Evolutionary conservation across 2,888 invertebrate species (phyloP), one percentile per base, ranked within the genome.

Genomic region (Sarcophaga carnaria): DNA sequence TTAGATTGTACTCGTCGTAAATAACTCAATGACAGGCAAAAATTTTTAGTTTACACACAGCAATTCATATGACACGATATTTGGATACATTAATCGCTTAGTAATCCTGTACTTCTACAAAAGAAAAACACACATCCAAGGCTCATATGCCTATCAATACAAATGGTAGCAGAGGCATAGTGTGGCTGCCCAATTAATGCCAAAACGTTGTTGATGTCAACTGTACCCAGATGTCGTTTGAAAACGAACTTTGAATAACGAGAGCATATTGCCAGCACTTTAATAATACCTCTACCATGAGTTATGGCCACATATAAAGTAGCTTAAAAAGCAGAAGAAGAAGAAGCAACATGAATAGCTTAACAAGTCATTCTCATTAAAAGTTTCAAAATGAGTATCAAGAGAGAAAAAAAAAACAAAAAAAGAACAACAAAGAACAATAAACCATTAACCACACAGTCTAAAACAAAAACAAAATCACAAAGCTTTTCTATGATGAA

Each of bases 361-460:
- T 63, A 70, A 62, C 12, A 80, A 80, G 47, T 80, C 66, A 85
- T 80, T 85, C 62, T 66, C 45, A 72, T 72, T 85, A 85, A 76
- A 85, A 85, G 76, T 80, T 71, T 80, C 66, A 84, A 70, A 79
- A 74, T 54, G 45, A 74, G 69, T 63, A 54, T 63, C 60, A 49
- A 10, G 8, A 10, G 37, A 37, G 0, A 2, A 66, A 63, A 78
- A 59, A 49, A 77, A 64, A 69, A 66, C 3, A n/a, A 17, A 20
- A 17, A 37, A 66, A 14, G 5, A 27, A 0, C 4, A 27, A 27
- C 22, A 22, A 67, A 72, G 69, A 86, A 86, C 72, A 72, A 70
- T 64, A 71, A 78, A 84, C 60, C 78, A 87, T 79, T 82, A 79
- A 82, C 77, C 80, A 77, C 80, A 77, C 27, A 83, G 59, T 80